A percentile compares a stretch with the other conserved stretches of the same genome.
Evolutionary conservation across 35 echinoderm and acorn worm genomes (phyloP).

Genomic region (Patiria miniata): DNA sequence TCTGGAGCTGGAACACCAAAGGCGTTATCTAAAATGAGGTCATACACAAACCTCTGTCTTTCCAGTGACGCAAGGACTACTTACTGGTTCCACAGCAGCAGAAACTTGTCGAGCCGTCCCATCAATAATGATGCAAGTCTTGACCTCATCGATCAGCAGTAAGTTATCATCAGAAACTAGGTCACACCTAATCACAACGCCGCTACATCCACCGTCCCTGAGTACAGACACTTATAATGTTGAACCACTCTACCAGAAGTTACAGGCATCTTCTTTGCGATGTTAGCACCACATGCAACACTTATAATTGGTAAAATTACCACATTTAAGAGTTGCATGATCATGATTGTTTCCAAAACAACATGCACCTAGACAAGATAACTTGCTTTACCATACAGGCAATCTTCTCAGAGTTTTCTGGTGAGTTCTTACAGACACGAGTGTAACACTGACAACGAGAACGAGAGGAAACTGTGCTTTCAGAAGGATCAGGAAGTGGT

Average conservation of each 20-base stretch:
- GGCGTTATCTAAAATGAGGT: conserved; percentile 58
- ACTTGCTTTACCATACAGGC: not conserved
- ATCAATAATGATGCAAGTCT: conserved; percentile 64
- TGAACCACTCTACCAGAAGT: conserved; percentile 14
- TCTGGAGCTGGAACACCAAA: conserved; percentile 8
- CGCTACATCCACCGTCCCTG: conserved; percentile 62
- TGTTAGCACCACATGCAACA: conserved; percentile 21
- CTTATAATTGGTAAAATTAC: conserved; percentile 55
- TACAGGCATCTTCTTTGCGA: conserved; percentile 43
- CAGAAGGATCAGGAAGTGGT: not conserved
- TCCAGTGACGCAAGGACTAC: conserved; percentile 41
- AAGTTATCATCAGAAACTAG: conserved; percentile 32
- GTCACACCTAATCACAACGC: conserved; percentile 37
- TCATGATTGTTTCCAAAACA: conserved; percentile 27
- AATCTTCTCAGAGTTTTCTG: conserved; percentile 12
- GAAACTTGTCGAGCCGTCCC: conserved; percentile 51
- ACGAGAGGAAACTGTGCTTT: not conserved
- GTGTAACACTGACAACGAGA: not conserved
- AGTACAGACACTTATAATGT: conserved; percentile 35
- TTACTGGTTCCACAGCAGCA: conserved; percentile 36
- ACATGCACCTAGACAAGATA: not conserved
- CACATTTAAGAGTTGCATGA: conserved; percentile 51
- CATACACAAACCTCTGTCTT: conserved; percentile 37
- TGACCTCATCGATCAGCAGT: conserved; percentile 57
- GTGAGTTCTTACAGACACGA: not conserved